A percentile compares a stretch with the other conserved stretches of the same genome.
phyloP scores from a whole-genome alignment of 2,797 vertebrate species.

The Ptychadena robeensis region DNA sequence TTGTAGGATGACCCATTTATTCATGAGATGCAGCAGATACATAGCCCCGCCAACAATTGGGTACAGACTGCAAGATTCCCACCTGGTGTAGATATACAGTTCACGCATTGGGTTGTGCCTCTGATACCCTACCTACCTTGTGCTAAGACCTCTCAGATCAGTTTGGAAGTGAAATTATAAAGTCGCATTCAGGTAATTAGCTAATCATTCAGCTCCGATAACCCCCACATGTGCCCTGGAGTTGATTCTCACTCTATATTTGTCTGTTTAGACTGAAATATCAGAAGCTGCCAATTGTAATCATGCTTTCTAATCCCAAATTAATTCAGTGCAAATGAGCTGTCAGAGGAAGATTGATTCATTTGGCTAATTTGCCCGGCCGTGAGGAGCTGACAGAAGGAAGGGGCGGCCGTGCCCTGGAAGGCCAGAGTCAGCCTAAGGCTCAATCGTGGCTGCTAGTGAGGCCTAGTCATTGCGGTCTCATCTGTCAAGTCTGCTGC shows the following conservation, averaged over 20 bases:
- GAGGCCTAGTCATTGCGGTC: conserved; percentile 69
- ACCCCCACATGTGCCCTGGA: not conserved
- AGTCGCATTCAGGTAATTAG: not conserved
- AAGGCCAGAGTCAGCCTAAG: conserved; percentile 77
- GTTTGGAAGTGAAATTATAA: no score
- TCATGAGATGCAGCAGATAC: no score
- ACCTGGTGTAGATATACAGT: no score
- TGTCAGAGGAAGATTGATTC: conserved; percentile 95
- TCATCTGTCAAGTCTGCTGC: conserved; percentile 80
- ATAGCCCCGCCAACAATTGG: no score
- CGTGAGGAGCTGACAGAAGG: conserved; percentile 83
- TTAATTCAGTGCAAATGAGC: conserved; percentile 97
- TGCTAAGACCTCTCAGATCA: no score
- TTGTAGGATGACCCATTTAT: no score
- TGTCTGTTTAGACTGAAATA: conserved; percentile 78
- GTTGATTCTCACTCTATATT: not conserved
- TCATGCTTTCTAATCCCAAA: conserved; percentile 93
- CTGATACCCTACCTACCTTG: no score
- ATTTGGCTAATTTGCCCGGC: conserved; percentile 83
- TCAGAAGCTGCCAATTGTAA: conserved; percentile 89
- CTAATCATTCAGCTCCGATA: conserved; percentile 1
- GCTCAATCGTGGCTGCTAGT: conserved; percentile 71
- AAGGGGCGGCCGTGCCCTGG: conserved; percentile 80
- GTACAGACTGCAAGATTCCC: no score
- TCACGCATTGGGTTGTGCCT: no score